Percentiles rank a stretch among this genome's conserved stretches.
phyloP scores from a whole-genome alignment of 2,797 vertebrate genomes.

The Furcifer pardalis region DNA sequence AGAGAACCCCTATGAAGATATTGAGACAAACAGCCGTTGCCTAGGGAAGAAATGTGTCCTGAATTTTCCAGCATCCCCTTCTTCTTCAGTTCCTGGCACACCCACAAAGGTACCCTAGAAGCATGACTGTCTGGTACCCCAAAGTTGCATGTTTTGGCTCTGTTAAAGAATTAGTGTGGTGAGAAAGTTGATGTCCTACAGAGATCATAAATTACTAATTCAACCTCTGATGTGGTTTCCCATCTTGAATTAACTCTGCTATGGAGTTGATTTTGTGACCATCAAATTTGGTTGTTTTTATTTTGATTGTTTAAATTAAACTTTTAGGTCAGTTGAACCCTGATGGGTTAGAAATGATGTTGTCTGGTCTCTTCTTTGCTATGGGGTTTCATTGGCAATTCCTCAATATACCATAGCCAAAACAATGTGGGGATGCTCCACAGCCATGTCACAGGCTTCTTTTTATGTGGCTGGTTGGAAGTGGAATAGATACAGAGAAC shows the following conservation, averaged over 20 bases:
- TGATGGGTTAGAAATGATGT: background rate
- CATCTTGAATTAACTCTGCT: slow-evolving; percentile 19
- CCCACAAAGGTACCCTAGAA: slow-evolving; percentile 85
- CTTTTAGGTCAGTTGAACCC: background rate
- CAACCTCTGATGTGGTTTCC: slow-evolving; percentile 10
- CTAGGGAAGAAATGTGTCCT: slow-evolving; percentile 84
- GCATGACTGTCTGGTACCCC: slow-evolving; percentile 6
- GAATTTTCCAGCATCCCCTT: slow-evolving; percentile 80
- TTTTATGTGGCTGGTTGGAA: background rate
- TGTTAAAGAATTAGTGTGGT: background rate
- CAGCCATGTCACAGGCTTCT: background rate
- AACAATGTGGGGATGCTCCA: background rate
- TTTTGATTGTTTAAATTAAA: background rate
- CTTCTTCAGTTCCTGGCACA: slow-evolving; percentile 84
- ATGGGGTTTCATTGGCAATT: background rate
- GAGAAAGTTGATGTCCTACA: background rate
- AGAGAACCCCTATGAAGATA: slow-evolving; percentile 98
- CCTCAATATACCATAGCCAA: background rate
- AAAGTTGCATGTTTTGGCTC: slow-evolving; percentile 17
- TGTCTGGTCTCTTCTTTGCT: background rate
- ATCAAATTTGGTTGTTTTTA: background rate
- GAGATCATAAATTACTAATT: background rate
- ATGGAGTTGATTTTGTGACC: background rate
- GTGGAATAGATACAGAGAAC: background rate
- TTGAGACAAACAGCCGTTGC: slow-evolving; percentile 88